These are phyloP conservation scores for Leptura quadrifasciata DNA, from an alignment of 2,888 invertebrate species.

Conservation along the genomic window DNA sequence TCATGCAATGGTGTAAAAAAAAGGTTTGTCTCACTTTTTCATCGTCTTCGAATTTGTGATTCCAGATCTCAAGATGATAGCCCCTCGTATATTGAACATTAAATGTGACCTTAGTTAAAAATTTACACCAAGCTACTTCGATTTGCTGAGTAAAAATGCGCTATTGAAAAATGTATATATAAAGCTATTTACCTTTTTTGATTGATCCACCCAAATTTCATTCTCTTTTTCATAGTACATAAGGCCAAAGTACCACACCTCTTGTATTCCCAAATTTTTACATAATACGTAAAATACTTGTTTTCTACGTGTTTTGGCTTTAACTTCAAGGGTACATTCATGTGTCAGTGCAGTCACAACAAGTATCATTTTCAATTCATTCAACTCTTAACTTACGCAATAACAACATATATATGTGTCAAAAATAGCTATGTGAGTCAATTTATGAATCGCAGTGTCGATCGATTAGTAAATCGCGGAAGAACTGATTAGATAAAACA, in stretches of 20 bases:
- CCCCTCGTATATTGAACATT: too few relatives aligned
- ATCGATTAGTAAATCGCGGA: slow-evolving; percentile 32
- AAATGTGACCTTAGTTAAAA: too few relatives aligned
- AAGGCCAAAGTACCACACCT: slow-evolving; percentile 71
- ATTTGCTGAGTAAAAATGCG: too few relatives aligned
- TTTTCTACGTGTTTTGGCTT: slow-evolving; percentile 63
- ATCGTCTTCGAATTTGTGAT: too few relatives aligned
- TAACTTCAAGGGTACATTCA: slow-evolving; percentile 67
- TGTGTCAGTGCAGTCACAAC: slow-evolving; percentile 67
- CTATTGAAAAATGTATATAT: too few relatives aligned
- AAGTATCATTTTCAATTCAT: slow-evolving; percentile 61
- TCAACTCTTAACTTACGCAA: neutral
- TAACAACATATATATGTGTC: neutral
- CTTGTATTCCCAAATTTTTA: slow-evolving; percentile 68
- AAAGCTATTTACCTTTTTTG: slow-evolving; percentile 67
- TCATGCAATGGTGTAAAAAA: too few relatives aligned
- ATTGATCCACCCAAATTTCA: slow-evolving; percentile 69
- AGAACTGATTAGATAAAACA: slow-evolving; percentile 42
- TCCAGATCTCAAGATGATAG: too few relatives aligned
- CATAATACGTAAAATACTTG: slow-evolving; percentile 68
- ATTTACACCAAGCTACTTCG: too few relatives aligned
- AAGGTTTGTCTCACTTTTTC: too few relatives aligned
- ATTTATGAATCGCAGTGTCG: neutral
- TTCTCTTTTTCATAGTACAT: slow-evolving; percentile 63
- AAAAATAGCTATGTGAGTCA: slow-evolving; percentile 17